Evolutionary conservation across 2,888 invertebrate species (phyloP).

Genomic region (Euspilapteryx auroguttella): DNA sequence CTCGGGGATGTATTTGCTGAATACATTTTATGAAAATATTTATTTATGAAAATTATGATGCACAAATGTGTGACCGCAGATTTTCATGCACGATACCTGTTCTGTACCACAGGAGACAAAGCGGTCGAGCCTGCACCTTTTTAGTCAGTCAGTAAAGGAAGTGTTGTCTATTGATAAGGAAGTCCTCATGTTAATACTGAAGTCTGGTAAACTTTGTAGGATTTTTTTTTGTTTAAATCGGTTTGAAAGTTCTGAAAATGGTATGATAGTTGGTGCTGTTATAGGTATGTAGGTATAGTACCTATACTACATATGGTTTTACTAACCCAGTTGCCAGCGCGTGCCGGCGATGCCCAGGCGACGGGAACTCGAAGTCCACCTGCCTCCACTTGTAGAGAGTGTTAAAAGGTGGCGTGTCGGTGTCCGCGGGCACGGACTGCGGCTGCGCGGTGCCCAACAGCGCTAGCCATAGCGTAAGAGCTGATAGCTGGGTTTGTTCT

Average conservation of each 20-base stretch:
- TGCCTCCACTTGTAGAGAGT: conserved; percentile 74
- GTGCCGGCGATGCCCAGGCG: conserved; percentile 51
- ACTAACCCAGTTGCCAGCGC: conserved; percentile 62
- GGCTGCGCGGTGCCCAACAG: conserved; percentile 40
- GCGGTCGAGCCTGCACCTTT: no score
- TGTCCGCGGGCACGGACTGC: conserved; percentile 36
- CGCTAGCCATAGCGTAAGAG: conserved; percentile 49
- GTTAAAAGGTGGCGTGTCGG: conserved; percentile 56
- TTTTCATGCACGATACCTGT: no score
- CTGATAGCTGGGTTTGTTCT: conserved; percentile 24
- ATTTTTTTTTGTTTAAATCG: no score
- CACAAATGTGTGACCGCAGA: no score
- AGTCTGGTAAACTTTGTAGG: no score
- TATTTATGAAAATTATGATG: not conserved
- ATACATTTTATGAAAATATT: no score
- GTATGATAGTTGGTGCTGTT: not conserved
- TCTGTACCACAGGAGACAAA: no score
- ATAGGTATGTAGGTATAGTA: not conserved
- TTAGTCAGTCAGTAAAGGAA: no score
- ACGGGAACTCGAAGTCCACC: conserved; percentile 73
- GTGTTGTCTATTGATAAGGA: no score
- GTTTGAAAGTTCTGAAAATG: not conserved
- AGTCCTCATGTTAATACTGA: no score
- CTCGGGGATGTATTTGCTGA: conserved; percentile 64
- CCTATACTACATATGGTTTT: not conserved